Conservation (phyloP, 2,888 invertebrate genomes). For the Rhagonycha lutea region DNA sequence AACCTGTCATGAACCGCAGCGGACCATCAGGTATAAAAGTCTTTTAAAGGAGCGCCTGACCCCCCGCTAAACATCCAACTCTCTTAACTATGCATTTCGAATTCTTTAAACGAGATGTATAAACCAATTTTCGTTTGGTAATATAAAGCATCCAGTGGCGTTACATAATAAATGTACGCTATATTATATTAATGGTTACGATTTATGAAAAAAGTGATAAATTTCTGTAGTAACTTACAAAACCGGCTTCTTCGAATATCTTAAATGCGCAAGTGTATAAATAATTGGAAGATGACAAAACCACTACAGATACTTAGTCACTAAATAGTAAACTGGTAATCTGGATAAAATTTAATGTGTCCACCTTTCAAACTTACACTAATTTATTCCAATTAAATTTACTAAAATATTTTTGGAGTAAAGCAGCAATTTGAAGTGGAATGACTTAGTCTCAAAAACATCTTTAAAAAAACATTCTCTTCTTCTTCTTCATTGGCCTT, state of each 20-base stretch:
- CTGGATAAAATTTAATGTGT: neutral
- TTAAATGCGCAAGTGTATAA: neutral
- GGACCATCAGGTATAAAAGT: constrained; percentile 13
- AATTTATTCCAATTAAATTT: neutral
- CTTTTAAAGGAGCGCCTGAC: constrained; percentile 5
- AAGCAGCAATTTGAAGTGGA: too few species aligned
- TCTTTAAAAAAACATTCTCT: too few species aligned
- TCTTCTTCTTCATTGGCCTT: too few species aligned
- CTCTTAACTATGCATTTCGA: constrained; percentile 20
- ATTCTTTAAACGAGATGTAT: constrained; percentile 6
- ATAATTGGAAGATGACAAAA: neutral
- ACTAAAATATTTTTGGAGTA: neutral
- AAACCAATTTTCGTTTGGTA: constrained; percentile 17
- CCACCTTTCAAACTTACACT: neutral
- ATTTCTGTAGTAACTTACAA: neutral
- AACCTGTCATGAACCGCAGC: constrained; percentile 22
- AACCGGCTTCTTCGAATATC: neutral
- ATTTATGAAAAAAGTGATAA: neutral
- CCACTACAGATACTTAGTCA: neutral
- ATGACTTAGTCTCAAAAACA: too few species aligned
- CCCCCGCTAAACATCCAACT: neutral
- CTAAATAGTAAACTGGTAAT: neutral
- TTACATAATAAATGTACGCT: neutral
- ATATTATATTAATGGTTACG: neutral
- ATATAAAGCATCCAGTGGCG: constrained; percentile 8